Evolutionary conservation across 2,888 invertebrate genomes (phyloP), one percentile per base, ranked within the genome.

Genomic region (Eueremaeus valkanovi): DNA sequence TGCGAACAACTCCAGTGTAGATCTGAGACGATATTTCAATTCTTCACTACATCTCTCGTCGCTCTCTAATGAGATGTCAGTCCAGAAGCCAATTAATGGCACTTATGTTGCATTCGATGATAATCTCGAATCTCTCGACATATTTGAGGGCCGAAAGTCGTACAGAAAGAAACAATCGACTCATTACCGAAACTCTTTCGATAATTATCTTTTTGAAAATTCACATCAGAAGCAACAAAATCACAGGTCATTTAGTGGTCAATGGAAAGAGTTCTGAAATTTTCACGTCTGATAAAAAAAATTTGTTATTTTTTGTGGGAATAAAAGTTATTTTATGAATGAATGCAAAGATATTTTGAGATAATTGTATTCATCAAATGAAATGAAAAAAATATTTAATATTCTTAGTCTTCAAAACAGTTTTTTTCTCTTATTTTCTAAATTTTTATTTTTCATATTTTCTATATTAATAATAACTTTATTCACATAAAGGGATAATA

Each of bases 21-120:
- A 70, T 40, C 13, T 42, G 18, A 45, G 24, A 42, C 42, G 45
- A 45, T 70, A 42, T 18, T 70, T 45, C 21, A 42, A 70, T 18
- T 42, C 42, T 42, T 70, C 70, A 29, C 18, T 70, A 45, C 40
- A 45, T 24, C 18, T 70, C 27, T 70, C 70, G 29, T 70, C 70
- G 13, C 18, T 70, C 21, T 18, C 40, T 8, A 42, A 42, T 42
- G 45, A 70, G 5, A 27, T 70, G 27, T 11, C 63, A 29, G n/a
- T 5, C n/a, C 18, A 6, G 0, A 33, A 21, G 31, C 68, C 36
- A 21, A 13, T 21, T 42, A 36, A 63, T 63, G n/a, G 63, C 36
- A 51, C 5, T 18, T 63, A 63, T 36, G 33, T 16, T 13, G 3
- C 55, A 9, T 18, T 18, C 2, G 70, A 70, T 6, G 70, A 70